Evolutionary conservation across 2,888 invertebrate species (phyloP).

Genomic region (Machimus rusticus): DNA sequence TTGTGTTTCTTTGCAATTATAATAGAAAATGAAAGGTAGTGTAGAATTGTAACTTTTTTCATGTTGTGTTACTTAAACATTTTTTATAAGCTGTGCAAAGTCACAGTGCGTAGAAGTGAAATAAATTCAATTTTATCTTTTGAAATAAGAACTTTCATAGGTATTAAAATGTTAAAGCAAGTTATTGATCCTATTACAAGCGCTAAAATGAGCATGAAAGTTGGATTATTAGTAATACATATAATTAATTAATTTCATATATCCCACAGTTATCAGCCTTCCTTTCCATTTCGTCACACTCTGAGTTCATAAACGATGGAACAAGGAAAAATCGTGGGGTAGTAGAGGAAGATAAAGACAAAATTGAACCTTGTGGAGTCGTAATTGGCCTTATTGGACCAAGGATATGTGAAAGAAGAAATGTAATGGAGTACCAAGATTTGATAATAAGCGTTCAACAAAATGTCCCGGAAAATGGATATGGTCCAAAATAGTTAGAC

Average conservation of each 20-base stretch:
- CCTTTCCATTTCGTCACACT: conserved; percentile 66
- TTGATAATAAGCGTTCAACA: conserved; percentile 65
- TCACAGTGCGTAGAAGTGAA: no score
- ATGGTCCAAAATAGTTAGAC: conserved; percentile 52
- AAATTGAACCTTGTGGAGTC: conserved; percentile 64
- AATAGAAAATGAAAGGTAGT: no score
- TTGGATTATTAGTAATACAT: no score
- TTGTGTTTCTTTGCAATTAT: no score
- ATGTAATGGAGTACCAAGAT: conserved; percentile 66
- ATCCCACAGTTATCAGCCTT: conserved; percentile 63
- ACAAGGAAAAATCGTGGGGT: conserved; percentile 66
- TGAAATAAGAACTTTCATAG: no score
- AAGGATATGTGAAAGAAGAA: conserved; percentile 60
- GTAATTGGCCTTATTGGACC: conserved; percentile 65
- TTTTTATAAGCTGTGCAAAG: no score
- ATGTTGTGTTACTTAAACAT: no score
- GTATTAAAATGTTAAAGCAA: no score
- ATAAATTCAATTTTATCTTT: no score
- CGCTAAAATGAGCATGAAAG: no score
- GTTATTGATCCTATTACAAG: no score
- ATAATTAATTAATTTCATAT: background rate
- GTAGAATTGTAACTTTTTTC: no score
- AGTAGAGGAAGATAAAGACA: conserved; percentile 56
- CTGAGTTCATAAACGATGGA: conserved; percentile 68
- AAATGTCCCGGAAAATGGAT: conserved; percentile 65